These are phyloP conservation scores for Chalcosyrphus nemorum DNA, from an alignment of 2,888 invertebrate species.

Conservation along the genomic window DNA sequence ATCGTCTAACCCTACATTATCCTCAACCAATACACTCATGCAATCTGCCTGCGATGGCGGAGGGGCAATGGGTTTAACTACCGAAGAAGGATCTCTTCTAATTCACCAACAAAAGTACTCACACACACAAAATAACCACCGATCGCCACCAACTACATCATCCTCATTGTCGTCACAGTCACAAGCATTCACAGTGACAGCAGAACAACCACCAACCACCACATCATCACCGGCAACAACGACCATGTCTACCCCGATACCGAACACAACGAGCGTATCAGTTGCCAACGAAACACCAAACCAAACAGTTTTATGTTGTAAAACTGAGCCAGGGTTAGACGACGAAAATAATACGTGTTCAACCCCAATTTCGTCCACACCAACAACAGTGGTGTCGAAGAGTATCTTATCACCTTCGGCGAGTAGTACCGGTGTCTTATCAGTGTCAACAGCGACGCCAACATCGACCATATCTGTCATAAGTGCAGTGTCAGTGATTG, in stretches of 20 bases:
- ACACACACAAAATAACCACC: conserved; percentile 70
- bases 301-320: conserved; percentile 78
- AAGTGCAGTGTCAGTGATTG: conserved; percentile 69
- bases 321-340: conserved; percentile 64
- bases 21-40: conserved; percentile 46
- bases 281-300: conserved; percentile 80
- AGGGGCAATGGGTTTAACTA: conserved; percentile 42
- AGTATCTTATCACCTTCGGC: conserved; percentile 61
- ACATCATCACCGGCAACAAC: conserved; percentile 64
- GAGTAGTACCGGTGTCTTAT: conserved; percentile 45
- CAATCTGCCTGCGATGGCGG: conserved; percentile 24
- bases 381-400: conserved; percentile 59
- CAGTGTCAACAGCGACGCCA: conserved; percentile 44
- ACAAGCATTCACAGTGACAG: conserved; percentile 41
- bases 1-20: conserved; percentile 33
- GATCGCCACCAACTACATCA: conserved; percentile 76
- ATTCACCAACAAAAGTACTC: conserved; percentile 52
- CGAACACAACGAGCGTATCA: conserved; percentile 79
- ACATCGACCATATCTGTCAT: conserved; percentile 60
- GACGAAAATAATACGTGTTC: conserved; percentile 43
- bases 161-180: conserved; percentile 75
- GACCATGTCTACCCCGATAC: conserved; percentile 77
- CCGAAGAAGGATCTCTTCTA: conserved; percentile 55
- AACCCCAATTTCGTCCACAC: conserved; percentile 9
- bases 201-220: conserved; percentile 61